Conservation (phyloP, 2,888 invertebrate genomes). For the Stenoptilia bipunctidactyla region DNA sequence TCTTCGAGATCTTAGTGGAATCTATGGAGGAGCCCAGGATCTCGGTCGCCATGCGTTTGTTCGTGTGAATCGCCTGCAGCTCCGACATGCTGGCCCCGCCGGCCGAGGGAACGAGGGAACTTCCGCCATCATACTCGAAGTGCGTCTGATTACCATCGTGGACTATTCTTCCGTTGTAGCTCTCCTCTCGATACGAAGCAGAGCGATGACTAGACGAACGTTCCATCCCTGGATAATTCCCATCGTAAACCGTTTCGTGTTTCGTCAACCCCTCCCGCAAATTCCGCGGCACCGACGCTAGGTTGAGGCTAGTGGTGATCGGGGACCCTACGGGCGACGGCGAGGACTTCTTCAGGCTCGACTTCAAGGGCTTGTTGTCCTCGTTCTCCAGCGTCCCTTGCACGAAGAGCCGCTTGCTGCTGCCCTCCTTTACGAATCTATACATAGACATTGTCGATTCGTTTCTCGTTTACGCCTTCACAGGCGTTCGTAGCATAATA, state of each 20-base stretch:
- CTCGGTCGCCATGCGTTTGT: constrained; percentile 86
- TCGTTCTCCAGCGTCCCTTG: constrained; percentile 79
- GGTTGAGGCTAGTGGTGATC: constrained; percentile 73
- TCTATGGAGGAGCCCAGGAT: constrained; percentile 87
- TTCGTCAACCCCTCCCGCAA: constrained; percentile 63
- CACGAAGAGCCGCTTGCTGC: constrained; percentile 79
- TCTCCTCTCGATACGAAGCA: constrained; percentile 52
- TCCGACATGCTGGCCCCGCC: constrained; percentile 61
- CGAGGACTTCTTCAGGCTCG: constrained; percentile 61
- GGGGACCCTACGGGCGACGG: constrained; percentile 70
- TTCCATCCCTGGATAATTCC: constrained; percentile 59
- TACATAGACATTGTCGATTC: constrained; percentile 77
- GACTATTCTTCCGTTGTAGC: constrained; percentile 56
- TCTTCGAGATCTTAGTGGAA: constrained; percentile 85
- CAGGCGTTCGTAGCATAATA: constrained; percentile 45
- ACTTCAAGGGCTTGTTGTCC: constrained; percentile 63
- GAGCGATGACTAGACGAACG: constrained; percentile 47
- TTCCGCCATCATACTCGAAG: constrained; percentile 56
- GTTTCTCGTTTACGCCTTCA: constrained; percentile 31
- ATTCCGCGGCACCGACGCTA: constrained; percentile 68
- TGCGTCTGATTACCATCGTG: constrained; percentile 65
- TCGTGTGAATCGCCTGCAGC: constrained; percentile 84
- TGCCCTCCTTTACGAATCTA: constrained; percentile 81
- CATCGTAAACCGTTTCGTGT: constrained; percentile 62
- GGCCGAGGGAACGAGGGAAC: constrained; percentile 51